Conservation (phyloP, 2,797 vertebrate genomes). For the Neopelma chrysocephalum region DNA sequence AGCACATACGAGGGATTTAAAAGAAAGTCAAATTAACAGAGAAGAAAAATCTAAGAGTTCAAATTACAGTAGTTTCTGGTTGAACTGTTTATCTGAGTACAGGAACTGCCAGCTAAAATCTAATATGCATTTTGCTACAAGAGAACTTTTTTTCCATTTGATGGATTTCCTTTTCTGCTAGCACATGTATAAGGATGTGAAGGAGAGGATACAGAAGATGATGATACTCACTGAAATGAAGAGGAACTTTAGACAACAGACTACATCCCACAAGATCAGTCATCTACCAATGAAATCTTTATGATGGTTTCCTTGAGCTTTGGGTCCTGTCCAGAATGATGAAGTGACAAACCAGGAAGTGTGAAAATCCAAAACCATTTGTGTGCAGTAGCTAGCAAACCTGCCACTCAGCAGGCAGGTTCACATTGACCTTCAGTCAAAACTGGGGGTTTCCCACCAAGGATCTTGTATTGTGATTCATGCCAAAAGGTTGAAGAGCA, state of each 20-base stretch:
- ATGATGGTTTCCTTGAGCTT: neutral
- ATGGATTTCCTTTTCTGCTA: neutral
- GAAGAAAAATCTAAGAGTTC: neutral
- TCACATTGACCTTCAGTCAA: neutral
- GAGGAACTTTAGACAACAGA: neutral
- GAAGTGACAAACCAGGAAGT: constrained; percentile 6
- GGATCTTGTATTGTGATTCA: neutral
- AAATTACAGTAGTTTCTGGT: neutral
- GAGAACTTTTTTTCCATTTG: neutral
- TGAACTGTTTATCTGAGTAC: neutral
- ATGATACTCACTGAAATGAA: neutral
- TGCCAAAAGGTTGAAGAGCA: neutral
- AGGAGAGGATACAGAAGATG: neutral
- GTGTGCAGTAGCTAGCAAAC: neutral
- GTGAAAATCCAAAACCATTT: neutral
- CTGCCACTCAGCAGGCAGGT: neutral
- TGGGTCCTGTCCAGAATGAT: neutral
- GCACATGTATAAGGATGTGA: neutral
- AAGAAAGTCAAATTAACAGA: neutral
- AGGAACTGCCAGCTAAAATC: neutral
- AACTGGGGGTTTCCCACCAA: neutral
- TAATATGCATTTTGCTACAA: neutral
- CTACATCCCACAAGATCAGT: neutral
- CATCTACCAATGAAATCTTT: neutral
- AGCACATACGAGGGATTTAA: neutral